These are phyloP conservation scores for Drosophila rubida DNA, from an alignment of 2,888 invertebrate species.

Conservation along the genomic window DNA sequence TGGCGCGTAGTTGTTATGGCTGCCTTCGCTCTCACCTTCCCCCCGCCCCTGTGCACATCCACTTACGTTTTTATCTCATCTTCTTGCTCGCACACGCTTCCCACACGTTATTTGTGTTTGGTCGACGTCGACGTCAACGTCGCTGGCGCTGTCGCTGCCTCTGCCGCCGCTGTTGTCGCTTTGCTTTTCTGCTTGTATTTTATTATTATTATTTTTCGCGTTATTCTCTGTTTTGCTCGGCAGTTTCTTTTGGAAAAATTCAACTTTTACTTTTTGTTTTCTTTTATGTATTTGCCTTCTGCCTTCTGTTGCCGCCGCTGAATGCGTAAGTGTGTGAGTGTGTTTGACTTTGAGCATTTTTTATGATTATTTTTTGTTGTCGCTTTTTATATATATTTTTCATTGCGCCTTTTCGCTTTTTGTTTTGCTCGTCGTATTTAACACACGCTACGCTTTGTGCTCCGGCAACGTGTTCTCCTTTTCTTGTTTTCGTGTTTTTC, in stretches of 20 bases:
- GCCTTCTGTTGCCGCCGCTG: conserved; percentile 27
- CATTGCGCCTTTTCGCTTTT: conserved; percentile 46
- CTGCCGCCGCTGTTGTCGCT: conserved; percentile 38
- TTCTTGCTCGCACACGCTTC: conserved; percentile 58
- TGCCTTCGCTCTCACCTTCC: conserved; percentile 30
- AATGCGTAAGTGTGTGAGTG: conserved; percentile 37
- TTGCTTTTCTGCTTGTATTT: conserved; percentile 69
- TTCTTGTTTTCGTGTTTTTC: conserved; percentile 32
- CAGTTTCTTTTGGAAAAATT: conserved; percentile 81
- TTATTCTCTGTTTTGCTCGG: conserved; percentile 79
- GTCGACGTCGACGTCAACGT: conserved; percentile 58
- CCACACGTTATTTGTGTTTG: conserved; percentile 69
- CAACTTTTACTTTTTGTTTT: conserved; percentile 80
- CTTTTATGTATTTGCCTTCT: conserved; percentile 67
- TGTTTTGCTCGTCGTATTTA: conserved; percentile 75
- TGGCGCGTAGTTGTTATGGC: conserved; percentile 64
- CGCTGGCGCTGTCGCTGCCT: conserved; percentile 35
- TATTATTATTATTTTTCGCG: conserved; percentile 81
- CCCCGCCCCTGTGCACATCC: background rate
- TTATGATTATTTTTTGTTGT: conserved; percentile 68
- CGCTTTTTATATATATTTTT: conserved; percentile 54
- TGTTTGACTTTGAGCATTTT: conserved; percentile 65
- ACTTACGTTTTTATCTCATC: conserved; percentile 60
- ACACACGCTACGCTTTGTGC: conserved; percentile 55
- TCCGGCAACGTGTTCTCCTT: conserved; percentile 46